Conservation (phyloP, 2,113 vertebrate genomes). For the Hippocampus barbouri region DNA sequence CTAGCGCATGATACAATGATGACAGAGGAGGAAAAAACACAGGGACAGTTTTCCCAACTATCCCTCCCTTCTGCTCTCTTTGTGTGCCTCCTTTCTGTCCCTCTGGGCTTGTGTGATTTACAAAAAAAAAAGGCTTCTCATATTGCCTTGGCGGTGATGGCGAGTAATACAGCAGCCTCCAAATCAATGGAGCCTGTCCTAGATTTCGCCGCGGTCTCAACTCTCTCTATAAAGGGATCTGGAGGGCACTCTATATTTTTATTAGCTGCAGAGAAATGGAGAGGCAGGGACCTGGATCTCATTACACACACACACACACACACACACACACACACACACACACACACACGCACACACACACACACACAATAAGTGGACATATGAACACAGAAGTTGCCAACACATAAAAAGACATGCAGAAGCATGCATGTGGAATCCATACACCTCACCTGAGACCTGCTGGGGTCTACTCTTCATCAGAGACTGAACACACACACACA, state of each 20-base stretch:
- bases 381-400: not conserved
- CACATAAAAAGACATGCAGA: slow-evolving; percentile 11
- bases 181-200: slow-evolving; percentile 77
- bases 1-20: not conserved
- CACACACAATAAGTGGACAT: not conserved
- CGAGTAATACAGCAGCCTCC: slow-evolving; percentile 73
- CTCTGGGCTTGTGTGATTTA: slow-evolving; percentile 65
- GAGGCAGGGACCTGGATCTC: slow-evolving; percentile 66
- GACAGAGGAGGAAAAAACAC: slow-evolving; percentile 48
- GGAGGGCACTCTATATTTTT: slow-evolving; percentile 72
- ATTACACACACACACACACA: slow-evolving; percentile 51
- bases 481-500: not conserved
- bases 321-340: slow-evolving; percentile 5
- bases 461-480: slow-evolving; percentile 58
- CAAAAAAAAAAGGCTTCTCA: slow-evolving; percentile 64
- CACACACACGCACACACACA: not conserved
- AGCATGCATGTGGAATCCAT: slow-evolving; percentile 24
- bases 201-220: slow-evolving; percentile 68
- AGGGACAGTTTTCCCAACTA: slow-evolving; percentile 51
- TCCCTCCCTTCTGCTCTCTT: slow-evolving; percentile 13
- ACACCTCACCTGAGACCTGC: slow-evolving; percentile 30
- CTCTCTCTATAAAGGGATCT: slow-evolving; percentile 75
- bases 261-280: slow-evolving; percentile 71
- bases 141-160: slow-evolving; percentile 70
- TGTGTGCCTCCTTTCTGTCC: slow-evolving; percentile 42